Evolutionary conservation across 2,888 invertebrate species (phyloP), one percentile per base, ranked within the genome.

Genomic region (Bembecia ichneumoniformis): DNA sequence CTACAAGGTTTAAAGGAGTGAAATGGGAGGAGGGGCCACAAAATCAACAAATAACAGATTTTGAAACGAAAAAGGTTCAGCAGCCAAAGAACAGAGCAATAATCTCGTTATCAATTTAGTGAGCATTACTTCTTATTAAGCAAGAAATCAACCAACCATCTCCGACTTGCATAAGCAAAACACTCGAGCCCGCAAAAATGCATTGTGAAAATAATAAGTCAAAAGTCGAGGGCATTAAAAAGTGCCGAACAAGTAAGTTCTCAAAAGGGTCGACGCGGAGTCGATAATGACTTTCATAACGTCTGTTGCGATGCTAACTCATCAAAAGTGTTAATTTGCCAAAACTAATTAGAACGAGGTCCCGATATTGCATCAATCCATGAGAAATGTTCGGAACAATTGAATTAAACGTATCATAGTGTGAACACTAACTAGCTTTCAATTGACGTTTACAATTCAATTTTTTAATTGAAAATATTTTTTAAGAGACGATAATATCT

Each of bases 341-440:
- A 60, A 64, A 70, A 68, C 64, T 74, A 82, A 82, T 76, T 74
- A 72, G 80, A 77, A 62, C 84, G 69, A 83, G 82, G 86, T 71
- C 69, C 70, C 54, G 56, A 55, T 17, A 64, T 83, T 83, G 71
- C 82, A 66, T 74, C 69, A 83, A 62, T 49, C 59, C 71, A 68
- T 81, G 83, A 68, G 84, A 83, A 78, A 66, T 55, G 49, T 49
- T 50, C 53, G 62, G 60, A 66, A 76, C 76, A 74, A 76, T 74
- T 68, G 69, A 74, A 74, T 73, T 65, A 62, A 64, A 62, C 51
- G 58, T 63, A 66, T 66, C 59, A 63, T 63, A 61, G 54, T 51
- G 55, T 50, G 60, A 56, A 56, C 52, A 47, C 47, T 44, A 44
- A 44, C 15, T 44, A 44, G 44, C 44, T 44, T 44, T 35, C 46